Evolutionary conservation across 2,797 vertebrate species (phyloP).

Genomic region (Danio albolineatus): DNA sequence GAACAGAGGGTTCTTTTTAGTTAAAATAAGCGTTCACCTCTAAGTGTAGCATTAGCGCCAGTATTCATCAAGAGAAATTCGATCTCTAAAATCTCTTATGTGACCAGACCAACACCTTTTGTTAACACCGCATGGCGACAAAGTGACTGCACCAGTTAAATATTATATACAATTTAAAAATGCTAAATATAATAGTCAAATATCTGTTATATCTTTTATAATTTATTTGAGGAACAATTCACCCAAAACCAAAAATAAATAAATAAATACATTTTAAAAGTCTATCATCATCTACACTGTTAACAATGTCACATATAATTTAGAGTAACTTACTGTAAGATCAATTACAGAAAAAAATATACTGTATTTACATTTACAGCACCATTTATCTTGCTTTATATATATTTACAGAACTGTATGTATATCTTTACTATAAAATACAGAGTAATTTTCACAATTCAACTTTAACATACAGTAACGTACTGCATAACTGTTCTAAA

Average conservation of each 20-base stretch:
- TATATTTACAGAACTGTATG: no score
- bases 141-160: background rate
- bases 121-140: background rate
- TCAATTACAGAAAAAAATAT: no score
- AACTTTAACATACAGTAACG: no score
- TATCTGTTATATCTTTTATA: background rate
- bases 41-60: background rate
- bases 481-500: no score
- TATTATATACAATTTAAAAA: background rate
- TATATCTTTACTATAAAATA: no score
- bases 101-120: constrained; percentile 13
- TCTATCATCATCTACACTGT: background rate
- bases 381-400: no score
- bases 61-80: constrained; percentile 10
- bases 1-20: background rate
- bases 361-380: no score
- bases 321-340: no score
- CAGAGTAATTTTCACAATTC: no score
- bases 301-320: no score
- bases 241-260: no score
- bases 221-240: background rate
- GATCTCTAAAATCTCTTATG: background rate
- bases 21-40: constrained; percentile 5
- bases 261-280: background rate
- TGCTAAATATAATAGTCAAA: background rate